These are phyloP conservation scores for Eretmocerus hayati DNA, from an alignment of 2,888 invertebrate species.

Conservation along the genomic window DNA sequence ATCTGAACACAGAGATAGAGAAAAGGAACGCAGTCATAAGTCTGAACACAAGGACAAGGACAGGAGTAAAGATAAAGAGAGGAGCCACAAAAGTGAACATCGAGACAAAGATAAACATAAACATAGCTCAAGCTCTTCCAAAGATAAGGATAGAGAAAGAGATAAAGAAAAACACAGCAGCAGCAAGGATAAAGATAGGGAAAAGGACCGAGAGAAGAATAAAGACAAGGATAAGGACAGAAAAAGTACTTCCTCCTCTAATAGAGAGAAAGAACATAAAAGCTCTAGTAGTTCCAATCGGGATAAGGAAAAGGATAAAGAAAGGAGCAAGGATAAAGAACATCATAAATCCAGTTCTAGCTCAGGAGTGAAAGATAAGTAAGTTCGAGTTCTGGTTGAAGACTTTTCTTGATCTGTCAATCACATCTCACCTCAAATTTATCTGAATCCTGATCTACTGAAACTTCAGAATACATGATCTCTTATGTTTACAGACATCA, in stretches of 20 bases:
- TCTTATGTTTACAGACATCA: conserved; percentile 35
- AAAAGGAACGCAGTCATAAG: conserved; percentile 46
- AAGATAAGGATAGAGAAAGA: conserved; percentile 49
- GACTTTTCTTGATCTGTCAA: not conserved
- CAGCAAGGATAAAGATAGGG: conserved; percentile 36
- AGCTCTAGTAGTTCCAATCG: conserved; percentile 38
- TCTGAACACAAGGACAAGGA: conserved; percentile 49
- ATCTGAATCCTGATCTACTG: too few species aligned
- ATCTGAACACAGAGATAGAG: conserved; percentile 53
- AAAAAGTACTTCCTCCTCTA: conserved; percentile 50
- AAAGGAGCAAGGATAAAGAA: conserved; percentile 50
- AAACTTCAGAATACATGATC: too few species aligned
- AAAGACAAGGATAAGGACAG: conserved; percentile 54
- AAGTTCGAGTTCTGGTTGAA: conserved; percentile 6
- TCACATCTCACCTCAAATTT: not conserved
- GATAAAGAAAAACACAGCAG: conserved; percentile 47
- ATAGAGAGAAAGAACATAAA: conserved; percentile 46
- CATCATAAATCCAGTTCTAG: conserved; percentile 43
- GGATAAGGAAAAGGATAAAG: conserved; percentile 47
- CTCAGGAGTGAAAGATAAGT: conserved; percentile 44
- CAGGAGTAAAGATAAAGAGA: conserved; percentile 55
- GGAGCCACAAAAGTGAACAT: conserved; percentile 49
- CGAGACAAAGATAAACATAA: conserved; percentile 56
- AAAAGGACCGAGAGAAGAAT: conserved; percentile 36
- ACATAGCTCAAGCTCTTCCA: conserved; percentile 39